These are phyloP conservation scores for Neuroscelio doddi DNA, from an alignment of 2,888 invertebrate genomes.

Conservation along the genomic window DNA sequence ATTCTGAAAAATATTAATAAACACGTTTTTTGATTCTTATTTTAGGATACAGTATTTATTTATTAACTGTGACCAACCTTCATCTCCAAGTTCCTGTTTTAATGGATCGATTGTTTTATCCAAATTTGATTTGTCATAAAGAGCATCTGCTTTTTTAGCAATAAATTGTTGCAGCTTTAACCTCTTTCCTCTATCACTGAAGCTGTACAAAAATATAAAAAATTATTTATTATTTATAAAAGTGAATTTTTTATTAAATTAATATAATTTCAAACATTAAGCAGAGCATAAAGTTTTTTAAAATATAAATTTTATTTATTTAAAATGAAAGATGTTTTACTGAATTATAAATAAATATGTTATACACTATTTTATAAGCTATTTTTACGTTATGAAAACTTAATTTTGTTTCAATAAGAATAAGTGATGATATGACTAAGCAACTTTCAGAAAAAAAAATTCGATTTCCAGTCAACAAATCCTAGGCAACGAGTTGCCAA, in stretches of 20 bases:
- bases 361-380: no score
- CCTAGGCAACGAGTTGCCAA: constrained; percentile 1
- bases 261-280: no score
- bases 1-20: constrained; percentile 74
- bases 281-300: no score
- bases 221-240: background rate
- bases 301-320: no score
- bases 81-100: constrained; percentile 74
- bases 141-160: constrained; percentile 85
- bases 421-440: no score
- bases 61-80: constrained; percentile 71
- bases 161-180: constrained; percentile 90
- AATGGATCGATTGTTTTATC: constrained; percentile 59
- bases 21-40: background rate
- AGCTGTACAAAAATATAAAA: constrained; percentile 68
- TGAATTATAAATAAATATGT: no score
- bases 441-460: background rate
- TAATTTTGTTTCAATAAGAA: no score
- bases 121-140: constrained; percentile 77
- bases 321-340: no score
- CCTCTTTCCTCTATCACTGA: constrained; percentile 88
- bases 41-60: background rate
- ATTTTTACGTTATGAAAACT: no score
- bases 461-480: constrained; percentile 1
- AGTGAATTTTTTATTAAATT: constrained; percentile 2